phyloP scores from a whole-genome alignment of 2,113 vertebrate species.

The Dipodomys ordii region DNA sequence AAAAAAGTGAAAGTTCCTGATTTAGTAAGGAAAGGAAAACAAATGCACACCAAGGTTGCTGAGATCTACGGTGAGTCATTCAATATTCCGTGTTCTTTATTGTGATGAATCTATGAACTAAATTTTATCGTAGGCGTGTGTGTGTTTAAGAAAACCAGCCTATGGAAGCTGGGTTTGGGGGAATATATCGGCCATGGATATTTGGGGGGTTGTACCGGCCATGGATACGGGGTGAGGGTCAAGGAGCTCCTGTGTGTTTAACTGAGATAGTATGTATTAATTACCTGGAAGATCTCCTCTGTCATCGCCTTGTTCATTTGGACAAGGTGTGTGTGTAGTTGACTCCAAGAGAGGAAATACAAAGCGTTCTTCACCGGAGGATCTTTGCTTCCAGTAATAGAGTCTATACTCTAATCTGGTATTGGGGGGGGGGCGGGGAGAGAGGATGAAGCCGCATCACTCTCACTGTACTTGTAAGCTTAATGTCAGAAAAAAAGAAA shows the following conservation, averaged over 20 bases:
- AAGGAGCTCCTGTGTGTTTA: not conserved
- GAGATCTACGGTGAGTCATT: not conserved
- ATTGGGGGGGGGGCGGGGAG: not conserved
- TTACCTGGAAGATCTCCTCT: no score
- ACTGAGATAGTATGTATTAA: no score
- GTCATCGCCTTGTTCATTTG: not conserved
- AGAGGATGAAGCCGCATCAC: not conserved
- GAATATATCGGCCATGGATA: not conserved
- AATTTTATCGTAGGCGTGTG: not conserved
- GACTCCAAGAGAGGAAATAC: fast-evolving
- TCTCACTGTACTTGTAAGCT: conserved; percentile 21
- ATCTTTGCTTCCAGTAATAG: not conserved
- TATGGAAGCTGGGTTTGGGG: no score
- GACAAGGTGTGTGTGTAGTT: no score
- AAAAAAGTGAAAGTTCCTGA: not conserved
- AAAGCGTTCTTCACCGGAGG: not conserved
- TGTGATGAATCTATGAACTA: not conserved
- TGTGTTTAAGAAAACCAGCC: not conserved
- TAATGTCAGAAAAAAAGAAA: not conserved
- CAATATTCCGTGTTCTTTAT: not conserved
- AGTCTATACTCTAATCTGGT: not conserved
- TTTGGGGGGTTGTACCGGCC: no score
- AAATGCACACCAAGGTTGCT: not conserved
- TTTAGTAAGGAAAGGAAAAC: not conserved
- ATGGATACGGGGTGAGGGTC: not conserved